Percentiles rank a stretch among this genome's conserved stretches.
Conservation (phyloP, 2,113 vertebrate species). For the Apistogramma diplotaenia region DNA sequence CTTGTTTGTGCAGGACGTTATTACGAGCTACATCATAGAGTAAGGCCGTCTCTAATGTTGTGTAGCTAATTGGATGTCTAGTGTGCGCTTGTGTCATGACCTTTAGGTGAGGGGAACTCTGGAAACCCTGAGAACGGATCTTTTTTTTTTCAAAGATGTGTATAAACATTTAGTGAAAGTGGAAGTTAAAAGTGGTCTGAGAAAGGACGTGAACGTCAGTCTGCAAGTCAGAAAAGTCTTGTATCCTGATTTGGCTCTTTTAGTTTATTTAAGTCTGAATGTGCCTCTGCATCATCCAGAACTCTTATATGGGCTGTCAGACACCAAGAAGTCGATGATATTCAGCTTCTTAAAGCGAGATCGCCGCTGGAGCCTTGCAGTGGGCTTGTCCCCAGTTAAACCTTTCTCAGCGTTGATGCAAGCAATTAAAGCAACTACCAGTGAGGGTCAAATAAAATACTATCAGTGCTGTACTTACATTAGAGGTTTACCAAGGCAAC, state of each 20-base stretch:
- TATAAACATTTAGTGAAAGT: not conserved
- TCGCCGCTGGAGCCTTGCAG: no score
- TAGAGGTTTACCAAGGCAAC: no score
- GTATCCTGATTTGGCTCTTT: not conserved
- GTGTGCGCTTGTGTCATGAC: not conserved
- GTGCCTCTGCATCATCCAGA: not conserved
- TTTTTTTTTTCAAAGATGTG: rapidly evolving
- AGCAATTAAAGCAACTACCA: no score
- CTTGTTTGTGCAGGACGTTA: not conserved
- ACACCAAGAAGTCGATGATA: no score
- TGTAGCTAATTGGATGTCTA: not conserved
- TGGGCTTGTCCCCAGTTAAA: no score
- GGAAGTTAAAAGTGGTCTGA: not conserved
- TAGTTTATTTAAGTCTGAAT: not conserved
- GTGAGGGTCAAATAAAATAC: no score
- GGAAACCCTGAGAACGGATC: not conserved
- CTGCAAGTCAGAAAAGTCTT: not conserved
- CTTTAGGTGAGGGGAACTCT: not conserved
- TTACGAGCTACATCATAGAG: not conserved
- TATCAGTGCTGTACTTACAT: no score
- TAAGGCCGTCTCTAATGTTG: not conserved
- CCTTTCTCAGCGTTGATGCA: no score
- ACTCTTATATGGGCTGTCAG: not conserved
- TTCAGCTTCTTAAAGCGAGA: no score
- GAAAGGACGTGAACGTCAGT: not conserved